Evolutionary conservation across 1,140 invertebrate genomes (phyloP).

Genomic region (Pseudomyrmex pallidus): DNA sequence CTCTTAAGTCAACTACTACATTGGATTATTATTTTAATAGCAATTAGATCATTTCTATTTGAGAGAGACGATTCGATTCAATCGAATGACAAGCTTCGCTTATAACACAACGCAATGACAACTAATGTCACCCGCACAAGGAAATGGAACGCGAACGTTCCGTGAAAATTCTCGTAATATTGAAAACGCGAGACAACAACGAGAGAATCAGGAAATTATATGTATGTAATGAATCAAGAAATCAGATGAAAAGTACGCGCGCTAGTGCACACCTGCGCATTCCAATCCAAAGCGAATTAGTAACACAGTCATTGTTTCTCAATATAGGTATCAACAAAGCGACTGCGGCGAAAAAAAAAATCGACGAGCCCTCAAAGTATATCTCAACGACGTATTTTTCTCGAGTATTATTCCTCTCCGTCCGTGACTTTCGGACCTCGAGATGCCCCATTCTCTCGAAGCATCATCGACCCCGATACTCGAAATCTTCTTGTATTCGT

Average conservation of each 20-base stretch:
- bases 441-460: not conserved
- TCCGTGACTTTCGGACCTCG: not conserved
- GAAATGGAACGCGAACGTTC: not conserved
- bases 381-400: slow-evolving; percentile 1
- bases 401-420: not conserved
- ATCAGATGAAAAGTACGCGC: not conserved
- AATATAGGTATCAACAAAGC: not conserved
- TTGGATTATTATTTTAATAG: no score
- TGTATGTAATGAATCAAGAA: not conserved
- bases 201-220: no score
- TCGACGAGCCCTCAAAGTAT: not conserved
- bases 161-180: not conserved
- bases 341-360: slow-evolving; percentile 20
- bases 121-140: not conserved
- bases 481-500: slow-evolving; percentile 20
- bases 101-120: not conserved
- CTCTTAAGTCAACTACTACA: no score
- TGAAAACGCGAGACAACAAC: not conserved
- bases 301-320: slow-evolving; percentile 40
- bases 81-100: not conserved
- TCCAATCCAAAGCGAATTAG: slow-evolving; percentile 21
- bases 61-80: not conserved
- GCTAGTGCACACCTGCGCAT: slow-evolving; percentile 1
- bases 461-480: not conserved
- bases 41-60: no score